Evolutionary conservation across 1,140 invertebrate genomes (phyloP).

Genomic region (Scaptomyza montana): DNA sequence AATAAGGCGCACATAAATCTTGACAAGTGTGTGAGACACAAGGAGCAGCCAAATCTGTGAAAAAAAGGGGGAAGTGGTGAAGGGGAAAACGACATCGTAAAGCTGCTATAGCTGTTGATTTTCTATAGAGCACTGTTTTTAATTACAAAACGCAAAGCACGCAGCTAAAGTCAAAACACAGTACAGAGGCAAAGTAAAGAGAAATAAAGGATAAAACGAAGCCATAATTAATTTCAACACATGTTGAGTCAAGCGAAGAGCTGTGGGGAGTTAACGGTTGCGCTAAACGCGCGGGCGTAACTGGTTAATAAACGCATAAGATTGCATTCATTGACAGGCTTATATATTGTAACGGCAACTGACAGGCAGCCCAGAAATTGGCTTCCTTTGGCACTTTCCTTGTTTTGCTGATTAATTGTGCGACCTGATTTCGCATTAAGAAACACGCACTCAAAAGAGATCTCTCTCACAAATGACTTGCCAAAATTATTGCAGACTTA

Average conservation of each 20-base stretch:
- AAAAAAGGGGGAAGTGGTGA: neutral
- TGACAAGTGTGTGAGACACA: slow-evolving; percentile 38
- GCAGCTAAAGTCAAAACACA: slow-evolving; percentile 27
- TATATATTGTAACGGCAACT: slow-evolving; percentile 81
- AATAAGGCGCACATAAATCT: slow-evolving; percentile 66
- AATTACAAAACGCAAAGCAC: slow-evolving; percentile 29
- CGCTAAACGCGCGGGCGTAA: slow-evolving; percentile 38
- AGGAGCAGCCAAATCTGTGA: slow-evolving; percentile 10
- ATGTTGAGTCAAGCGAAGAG: neutral
- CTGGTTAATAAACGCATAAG: slow-evolving; percentile 5
- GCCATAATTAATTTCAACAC: slow-evolving; percentile 41
- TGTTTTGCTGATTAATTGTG: slow-evolving; percentile 64
- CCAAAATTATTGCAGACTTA: slow-evolving; percentile 69
- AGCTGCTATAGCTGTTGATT: neutral
- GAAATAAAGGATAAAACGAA: slow-evolving; percentile 32
- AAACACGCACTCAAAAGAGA: slow-evolving; percentile 3
- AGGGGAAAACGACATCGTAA: slow-evolving; percentile 35
- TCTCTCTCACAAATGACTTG: slow-evolving; percentile 52
- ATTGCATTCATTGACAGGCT: slow-evolving; percentile 66
- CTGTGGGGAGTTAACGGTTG: too few relatives aligned
- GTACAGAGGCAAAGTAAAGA: neutral
- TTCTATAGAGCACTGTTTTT: slow-evolving; percentile 27
- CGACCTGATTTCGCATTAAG: slow-evolving; percentile 59
- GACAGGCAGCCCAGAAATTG: slow-evolving; percentile 46
- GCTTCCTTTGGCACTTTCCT: slow-evolving; percentile 54